Conservation (phyloP, 2,888 invertebrate species). For the Troilus luridus region DNA sequence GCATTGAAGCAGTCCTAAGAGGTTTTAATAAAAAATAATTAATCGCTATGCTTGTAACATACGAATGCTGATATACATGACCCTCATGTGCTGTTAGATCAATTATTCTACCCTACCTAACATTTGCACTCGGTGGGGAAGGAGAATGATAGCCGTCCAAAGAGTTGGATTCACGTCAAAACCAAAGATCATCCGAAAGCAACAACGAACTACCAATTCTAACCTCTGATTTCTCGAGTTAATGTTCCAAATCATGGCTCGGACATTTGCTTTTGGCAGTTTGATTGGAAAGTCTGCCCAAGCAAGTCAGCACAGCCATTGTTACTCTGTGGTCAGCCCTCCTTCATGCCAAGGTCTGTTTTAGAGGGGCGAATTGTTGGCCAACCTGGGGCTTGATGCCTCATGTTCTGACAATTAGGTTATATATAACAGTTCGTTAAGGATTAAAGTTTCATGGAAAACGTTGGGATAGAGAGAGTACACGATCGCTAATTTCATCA, state of each 20-base stretch:
- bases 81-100: too few species aligned
- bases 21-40: too few species aligned
- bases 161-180: not conserved
- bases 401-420: not conserved
- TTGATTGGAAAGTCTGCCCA: not conserved
- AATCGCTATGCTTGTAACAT: too few species aligned
- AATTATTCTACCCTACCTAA: too few species aligned
- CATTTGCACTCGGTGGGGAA: not conserved
- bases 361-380: not conserved
- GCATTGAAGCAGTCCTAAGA: too few species aligned
- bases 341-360: not conserved
- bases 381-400: not conserved
- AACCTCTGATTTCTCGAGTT: constrained; percentile 6
- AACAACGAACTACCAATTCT: not conserved
- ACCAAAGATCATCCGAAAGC: not conserved
- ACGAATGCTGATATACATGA: too few species aligned
- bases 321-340: not conserved
- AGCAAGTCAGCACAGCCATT: not conserved
- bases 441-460: too few species aligned
- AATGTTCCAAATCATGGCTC: not conserved
- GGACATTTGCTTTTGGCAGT: constrained; percentile 2
- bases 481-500: too few species aligned
- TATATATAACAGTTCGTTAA: not conserved
- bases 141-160: not conserved
- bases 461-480: too few species aligned